Evolutionary conservation across 2,113 vertebrate species (phyloP).

Genomic region (Genyomyrus donnyi): DNA sequence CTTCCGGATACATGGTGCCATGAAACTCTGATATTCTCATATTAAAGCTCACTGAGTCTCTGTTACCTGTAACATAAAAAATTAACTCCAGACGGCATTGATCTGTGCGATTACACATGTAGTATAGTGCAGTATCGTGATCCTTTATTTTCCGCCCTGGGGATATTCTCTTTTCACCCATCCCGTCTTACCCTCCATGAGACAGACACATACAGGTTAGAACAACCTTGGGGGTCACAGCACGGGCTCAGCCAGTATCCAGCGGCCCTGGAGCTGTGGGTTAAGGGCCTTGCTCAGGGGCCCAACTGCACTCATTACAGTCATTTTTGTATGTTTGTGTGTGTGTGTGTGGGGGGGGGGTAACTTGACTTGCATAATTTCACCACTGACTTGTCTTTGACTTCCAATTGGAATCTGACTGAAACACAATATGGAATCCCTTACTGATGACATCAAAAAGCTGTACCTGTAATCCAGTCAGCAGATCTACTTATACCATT

Average conservation of each 20-base stretch:
- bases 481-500: slow-evolving; percentile 33
- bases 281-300: neutral
- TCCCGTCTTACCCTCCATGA: neutral
- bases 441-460: slow-evolving; percentile 32
- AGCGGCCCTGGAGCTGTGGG: neutral
- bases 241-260: neutral
- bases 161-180: neutral
- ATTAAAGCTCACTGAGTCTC: slow-evolving; percentile 21
- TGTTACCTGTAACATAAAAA: slow-evolving; percentile 23
- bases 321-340: neutral
- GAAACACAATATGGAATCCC: slow-evolving; percentile 29
- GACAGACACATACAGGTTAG: neutral
- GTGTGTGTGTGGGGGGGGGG: neutral
- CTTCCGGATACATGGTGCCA: slow-evolving; percentile 8
- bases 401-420: slow-evolving; percentile 16
- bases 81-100: neutral
- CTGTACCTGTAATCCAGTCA: slow-evolving; percentile 23
- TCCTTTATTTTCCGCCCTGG: neutral
- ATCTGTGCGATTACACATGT: neutral
- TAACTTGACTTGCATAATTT: neutral
- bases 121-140: neutral
- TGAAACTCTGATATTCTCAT: slow-evolving; percentile 11
- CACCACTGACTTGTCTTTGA: neutral
- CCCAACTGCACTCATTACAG: neutral
- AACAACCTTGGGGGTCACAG: neutral